A percentile compares a stretch with the other conserved stretches of the same genome.
Conservation (phyloP, 2,888 invertebrate species). For the Schrankia costaestrigalis region DNA sequence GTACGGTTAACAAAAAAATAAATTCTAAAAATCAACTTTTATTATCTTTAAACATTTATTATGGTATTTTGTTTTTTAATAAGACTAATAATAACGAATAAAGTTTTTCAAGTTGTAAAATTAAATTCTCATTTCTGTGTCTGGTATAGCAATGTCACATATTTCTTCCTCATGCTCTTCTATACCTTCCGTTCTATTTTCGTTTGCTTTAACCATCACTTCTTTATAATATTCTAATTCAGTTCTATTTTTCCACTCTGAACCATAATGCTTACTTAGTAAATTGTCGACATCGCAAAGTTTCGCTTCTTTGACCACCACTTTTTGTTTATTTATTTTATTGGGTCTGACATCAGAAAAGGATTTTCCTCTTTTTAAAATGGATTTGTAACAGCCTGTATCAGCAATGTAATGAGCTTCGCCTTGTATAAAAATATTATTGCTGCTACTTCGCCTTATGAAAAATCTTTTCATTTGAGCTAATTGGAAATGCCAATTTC, state of each 20-base stretch:
- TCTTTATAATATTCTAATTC: background rate
- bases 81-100: background rate
- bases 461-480: slow-evolving; percentile 13
- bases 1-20: too few species aligned
- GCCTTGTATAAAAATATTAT: slow-evolving; percentile 1
- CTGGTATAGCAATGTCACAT: slow-evolving; percentile 9
- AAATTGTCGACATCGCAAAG: background rate
- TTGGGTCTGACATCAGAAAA: background rate
- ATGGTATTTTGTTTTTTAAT: background rate
- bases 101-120: too few species aligned
- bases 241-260: background rate
- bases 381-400: background rate
- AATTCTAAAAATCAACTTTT: too few species aligned
- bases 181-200: background rate
- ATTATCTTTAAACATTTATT: too few species aligned
- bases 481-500: slow-evolving; percentile 21
- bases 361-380: background rate
- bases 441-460: slow-evolving; percentile 10
- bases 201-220: background rate
- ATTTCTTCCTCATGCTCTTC: slow-evolving; percentile 8
- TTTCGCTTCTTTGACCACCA: background rate
- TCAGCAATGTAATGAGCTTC: background rate
- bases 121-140: slow-evolving; percentile 8
- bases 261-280: background rate
- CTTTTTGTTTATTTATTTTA: background rate